A percentile compares a stretch with the other conserved stretches of the same genome.
Conservation (phyloP, 2,888 invertebrate species). For the Cephus spinipes region DNA sequence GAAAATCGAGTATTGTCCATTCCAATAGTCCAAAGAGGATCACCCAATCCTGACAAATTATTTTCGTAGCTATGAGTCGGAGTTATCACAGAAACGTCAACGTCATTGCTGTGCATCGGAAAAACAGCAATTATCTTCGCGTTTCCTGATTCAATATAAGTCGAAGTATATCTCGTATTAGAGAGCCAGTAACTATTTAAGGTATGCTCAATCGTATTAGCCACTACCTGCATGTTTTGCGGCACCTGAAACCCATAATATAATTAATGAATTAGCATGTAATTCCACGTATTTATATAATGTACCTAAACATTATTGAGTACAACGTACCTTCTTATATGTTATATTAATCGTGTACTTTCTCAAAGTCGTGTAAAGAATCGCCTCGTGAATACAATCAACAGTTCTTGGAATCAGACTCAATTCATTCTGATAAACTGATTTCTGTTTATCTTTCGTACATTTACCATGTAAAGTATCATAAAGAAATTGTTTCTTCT, state of each 20-base stretch:
- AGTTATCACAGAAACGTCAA: constrained; percentile 49
- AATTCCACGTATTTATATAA: too few species aligned
- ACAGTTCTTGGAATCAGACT: constrained; percentile 43
- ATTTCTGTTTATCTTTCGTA: constrained; percentile 39
- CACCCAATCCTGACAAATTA: neutral
- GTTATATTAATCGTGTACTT: constrained; percentile 56
- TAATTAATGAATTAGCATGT: too few species aligned
- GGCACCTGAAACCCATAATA: constrained; percentile 37
- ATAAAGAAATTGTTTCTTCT: constrained; percentile 43
- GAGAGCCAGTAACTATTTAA: constrained; percentile 29
- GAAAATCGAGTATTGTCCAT: constrained; percentile 49
- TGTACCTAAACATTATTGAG: neutral
- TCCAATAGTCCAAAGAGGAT: constrained; percentile 28
- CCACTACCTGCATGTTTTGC: constrained; percentile 9
- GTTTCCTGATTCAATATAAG: constrained; percentile 41
- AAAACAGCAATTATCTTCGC: constrained; percentile 44
- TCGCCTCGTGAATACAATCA: constrained; percentile 41
- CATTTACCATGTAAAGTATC: constrained; percentile 43
- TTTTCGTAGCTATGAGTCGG: constrained; percentile 42
- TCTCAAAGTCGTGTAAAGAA: constrained; percentile 53
- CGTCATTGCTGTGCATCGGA: constrained; percentile 38
- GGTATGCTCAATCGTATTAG: constrained; percentile 31
- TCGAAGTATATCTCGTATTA: constrained; percentile 32
- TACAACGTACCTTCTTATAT: constrained; percentile 44
- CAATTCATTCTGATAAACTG: constrained; percentile 37